Evolutionary conservation across 2,888 invertebrate species (phyloP), one percentile per base, ranked within the genome.

Genomic region (Galerucella calmariensis): DNA sequence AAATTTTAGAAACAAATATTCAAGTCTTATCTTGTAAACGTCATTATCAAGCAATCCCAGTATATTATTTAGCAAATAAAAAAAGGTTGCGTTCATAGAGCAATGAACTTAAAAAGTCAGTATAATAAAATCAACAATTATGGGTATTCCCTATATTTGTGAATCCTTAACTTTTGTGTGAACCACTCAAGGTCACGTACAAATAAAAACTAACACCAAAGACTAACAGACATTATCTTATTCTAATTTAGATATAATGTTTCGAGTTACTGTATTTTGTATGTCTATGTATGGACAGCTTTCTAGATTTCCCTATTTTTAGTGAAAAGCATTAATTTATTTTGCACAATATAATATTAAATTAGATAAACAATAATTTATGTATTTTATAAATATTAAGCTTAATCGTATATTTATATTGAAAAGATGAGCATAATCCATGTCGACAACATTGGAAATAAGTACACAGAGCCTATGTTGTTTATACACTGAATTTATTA

Each of bases 81-180:
- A 46, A 11, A 48, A 48, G 12, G 12, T 48, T 14, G 8, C 8
- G 35, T 41, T 41, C 35, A 41, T 41, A 9, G 35, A 9, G 8
- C 35, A 41, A 41, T 41, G 35, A 41, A 41, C 35, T 9, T 41
- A 41, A 51, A 51, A 20, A 20, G n/a, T 56, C 16, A 53, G 53
- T 53, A n/a, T 53, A 53, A 20, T 56, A 10, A 9, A 9, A 56
- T 16, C 35, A 35, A 51, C 58, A 56, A 56, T 20, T 9, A 20
- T 56, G n/a, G 20, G 56, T 59, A 41, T 35, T 6, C 5, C 35
- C 5, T 35, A 35, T 35, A 35, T 69, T 61, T 69, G 69, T 69
- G 62, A 69, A 69, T 35, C 53, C 69, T 62, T 62, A 69, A 62
- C 53, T 69, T 62, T 69, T 69, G 69, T 69, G 69, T 62, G 69